Evolutionary conservation across 2,797 vertebrate species (phyloP), one percentile per base, ranked within the genome.

Genomic region (Peromyscus nudipes): DNA sequence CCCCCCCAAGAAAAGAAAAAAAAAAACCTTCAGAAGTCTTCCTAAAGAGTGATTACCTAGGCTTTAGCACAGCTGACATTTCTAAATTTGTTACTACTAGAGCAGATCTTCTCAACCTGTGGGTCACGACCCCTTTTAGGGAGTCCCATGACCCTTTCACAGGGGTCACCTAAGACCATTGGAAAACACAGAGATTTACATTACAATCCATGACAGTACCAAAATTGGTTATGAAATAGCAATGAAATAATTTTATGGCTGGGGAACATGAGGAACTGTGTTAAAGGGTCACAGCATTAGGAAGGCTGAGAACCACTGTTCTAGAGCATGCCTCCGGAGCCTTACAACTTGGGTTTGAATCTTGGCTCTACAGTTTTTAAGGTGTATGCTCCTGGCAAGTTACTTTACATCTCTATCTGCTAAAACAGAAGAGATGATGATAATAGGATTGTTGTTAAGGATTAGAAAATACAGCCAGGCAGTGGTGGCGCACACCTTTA

Each of bases 281-380:
- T 34, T 65, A 29, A 65, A 65, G 64, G 29, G 64, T 65, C 64
- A 31, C 64, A 65, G 64, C 64, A 65, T 65, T 16, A 65, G 64
- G 64, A 34, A 65, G 64, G 29, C 14, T 65, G 64, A 65, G 12
- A 65, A 1, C 64, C 64, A 31, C 12, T 65, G 13, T n/a, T 88
- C 62, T 69, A 29, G 64, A 94, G 57, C 84, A 64, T 64, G n/a
- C 87, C 64, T 88, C 67, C 37, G 29, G 64, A 94, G 64, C 84
- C 64, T 92, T 49, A 92, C 40, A 17, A 27, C 82, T 43, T 89
- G 19, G 73, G 43, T 91, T 96, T 86, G 90, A 86, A 89, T 86
- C 73, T 43, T 77, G 87, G 64, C 25, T 92, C 49, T 87, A 29
- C 34, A 95, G 57, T 64, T 96, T 95, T 92, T 64, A 87, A 84